These are phyloP conservation scores for Podilymbus podiceps DNA, from an alignment of 2,113 vertebrate genomes.

Conservation along the genomic window DNA sequence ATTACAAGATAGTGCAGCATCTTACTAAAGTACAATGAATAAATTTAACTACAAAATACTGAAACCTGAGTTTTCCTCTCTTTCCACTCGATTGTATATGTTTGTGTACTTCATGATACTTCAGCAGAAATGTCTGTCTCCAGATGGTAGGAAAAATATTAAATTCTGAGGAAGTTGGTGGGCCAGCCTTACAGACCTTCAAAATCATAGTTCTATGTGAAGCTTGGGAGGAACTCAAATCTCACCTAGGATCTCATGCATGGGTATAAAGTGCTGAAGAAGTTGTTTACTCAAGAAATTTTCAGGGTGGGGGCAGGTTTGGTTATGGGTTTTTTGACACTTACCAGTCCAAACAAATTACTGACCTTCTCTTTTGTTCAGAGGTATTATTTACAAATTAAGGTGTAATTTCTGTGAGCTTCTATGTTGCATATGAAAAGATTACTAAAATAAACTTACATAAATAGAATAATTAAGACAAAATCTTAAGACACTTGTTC, in stretches of 20 bases:
- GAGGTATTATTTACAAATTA: neutral
- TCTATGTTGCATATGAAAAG: neutral
- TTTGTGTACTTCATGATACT: neutral
- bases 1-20: neutral
- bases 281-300: neutral
- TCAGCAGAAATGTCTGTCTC: neutral
- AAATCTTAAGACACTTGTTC: neutral
- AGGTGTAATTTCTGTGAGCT: neutral
- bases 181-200: neutral
- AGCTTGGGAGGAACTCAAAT: neutral
- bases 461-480: neutral
- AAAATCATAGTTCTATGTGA: conserved; percentile 34
- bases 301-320: neutral
- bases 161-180: conserved; percentile 22
- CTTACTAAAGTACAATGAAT: neutral
- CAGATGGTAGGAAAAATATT: neutral
- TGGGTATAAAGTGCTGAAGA: neutral
- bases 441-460: neutral
- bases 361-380: neutral
- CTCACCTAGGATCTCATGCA: neutral
- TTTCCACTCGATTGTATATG: fast-evolving
- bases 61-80: neutral
- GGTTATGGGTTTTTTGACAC: neutral
- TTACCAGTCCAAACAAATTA: conserved; percentile 1
- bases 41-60: neutral